Evolutionary conservation across 1,140 invertebrate genomes (phyloP), one percentile per base, ranked within the genome.

Genomic region (Rhysida immarginata): DNA sequence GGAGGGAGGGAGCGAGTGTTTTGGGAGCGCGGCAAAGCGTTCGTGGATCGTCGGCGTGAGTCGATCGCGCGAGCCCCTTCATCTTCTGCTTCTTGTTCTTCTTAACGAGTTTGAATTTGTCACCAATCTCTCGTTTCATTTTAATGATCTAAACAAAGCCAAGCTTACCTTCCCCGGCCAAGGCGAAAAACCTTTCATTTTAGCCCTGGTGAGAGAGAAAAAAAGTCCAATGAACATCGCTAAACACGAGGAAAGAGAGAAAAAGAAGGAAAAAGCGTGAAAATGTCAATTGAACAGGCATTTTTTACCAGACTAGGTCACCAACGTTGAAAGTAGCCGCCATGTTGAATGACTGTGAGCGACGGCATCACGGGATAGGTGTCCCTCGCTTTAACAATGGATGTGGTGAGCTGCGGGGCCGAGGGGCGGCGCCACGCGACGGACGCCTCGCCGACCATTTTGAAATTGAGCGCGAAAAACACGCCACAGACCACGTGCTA

Each of bases 121-220:
- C n/a, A n/a, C n/a, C n/a, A n/a, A n/a, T n/a, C n/a, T n/a, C n/a
- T n/a, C n/a, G n/a, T n/a, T n/a, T n/a, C n/a, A n/a, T n/a, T n/a
- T n/a, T n/a, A n/a, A n/a, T n/a, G 44, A 46, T 11, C 44, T 46
- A 35, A 35, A 56, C 55, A 50, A 56, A 49, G 46, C 45, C 23
- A 5, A 55, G n/a, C 84, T 83, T 80, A 93, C 87, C 80, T 85
- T 84, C 71, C 84, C 87, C 43, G 89, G 88, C 89, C 89, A 94
- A 58, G 87, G 85, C 57, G 86, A 85, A 74, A 88, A 94, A 65
- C 87, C 86, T 77, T 91, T 92, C 87, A 92, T 92, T 78, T 91
- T 91, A 21, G 88, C 88, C 88, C 88, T 91, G 77, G 66, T 85
- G 85, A 69, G 70, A 71, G 75, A 63, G 58, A 16, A 26, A n/a